Conservation (phyloP, 1,140 invertebrate species). For the Formica selysi region DNA sequence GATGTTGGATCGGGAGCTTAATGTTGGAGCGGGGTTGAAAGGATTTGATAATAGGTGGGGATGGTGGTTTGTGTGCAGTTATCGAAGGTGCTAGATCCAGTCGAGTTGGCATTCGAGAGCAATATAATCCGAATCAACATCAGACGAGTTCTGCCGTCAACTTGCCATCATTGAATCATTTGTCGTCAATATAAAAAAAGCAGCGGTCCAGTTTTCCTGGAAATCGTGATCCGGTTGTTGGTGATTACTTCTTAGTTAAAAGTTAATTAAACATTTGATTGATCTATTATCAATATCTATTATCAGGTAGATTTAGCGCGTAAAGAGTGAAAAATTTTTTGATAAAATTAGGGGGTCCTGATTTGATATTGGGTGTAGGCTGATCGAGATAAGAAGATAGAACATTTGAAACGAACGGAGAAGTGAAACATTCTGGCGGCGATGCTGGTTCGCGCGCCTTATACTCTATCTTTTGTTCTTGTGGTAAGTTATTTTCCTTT, state of each 20-base stretch:
- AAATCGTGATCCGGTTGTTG: background rate
- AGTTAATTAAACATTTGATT: constrained; percentile 13
- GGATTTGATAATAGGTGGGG: constrained; percentile 38
- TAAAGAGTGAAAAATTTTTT: background rate
- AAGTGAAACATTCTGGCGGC: constrained; percentile 2
- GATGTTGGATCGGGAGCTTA: background rate
- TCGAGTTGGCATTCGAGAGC: constrained; percentile 37
- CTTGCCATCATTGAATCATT: background rate
- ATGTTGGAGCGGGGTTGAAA: constrained; percentile 12
- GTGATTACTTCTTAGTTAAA: constrained; percentile 13
- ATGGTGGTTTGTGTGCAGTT: constrained; percentile 15
- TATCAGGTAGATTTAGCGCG: background rate
- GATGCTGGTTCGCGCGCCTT: constrained; percentile 51
- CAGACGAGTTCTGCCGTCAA: background rate
- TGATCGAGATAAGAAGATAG: background rate
- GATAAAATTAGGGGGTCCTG: background rate
- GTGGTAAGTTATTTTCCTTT: constrained; percentile 5
- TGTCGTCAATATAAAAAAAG: constrained; percentile 13
- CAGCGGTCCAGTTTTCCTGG: background rate
- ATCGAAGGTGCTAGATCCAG: constrained; percentile 38
- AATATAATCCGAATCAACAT: constrained; percentile 37
- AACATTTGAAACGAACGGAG: constrained; percentile 22
- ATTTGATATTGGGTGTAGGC: constrained; percentile 18
- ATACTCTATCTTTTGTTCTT: background rate
- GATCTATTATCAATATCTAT: background rate